phyloP scores from a whole-genome alignment of 2,888 invertebrate species.

The Drosophila formosana region DNA sequence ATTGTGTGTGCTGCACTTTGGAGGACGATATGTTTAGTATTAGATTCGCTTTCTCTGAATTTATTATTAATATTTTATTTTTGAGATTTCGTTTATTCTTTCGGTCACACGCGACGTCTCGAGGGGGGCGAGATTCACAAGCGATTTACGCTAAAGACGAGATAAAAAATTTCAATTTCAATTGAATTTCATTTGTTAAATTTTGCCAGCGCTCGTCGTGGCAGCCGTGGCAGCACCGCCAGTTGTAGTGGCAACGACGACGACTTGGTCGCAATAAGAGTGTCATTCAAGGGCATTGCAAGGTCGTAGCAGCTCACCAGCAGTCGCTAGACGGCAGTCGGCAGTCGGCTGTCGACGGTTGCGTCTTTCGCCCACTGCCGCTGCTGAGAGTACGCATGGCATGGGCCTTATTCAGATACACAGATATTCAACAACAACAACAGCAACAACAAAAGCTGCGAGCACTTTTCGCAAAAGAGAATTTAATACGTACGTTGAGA shows the following conservation, averaged over 20 bases:
- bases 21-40: conserved; percentile 37
- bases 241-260: conserved; percentile 73
- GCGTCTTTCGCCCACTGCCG: conserved; percentile 77
- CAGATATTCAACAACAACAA: conserved; percentile 44
- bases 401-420: conserved; percentile 58
- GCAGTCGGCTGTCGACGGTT: conserved; percentile 55
- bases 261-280: conserved; percentile 82
- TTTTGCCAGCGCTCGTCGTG: conserved; percentile 72
- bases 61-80: conserved; percentile 6
- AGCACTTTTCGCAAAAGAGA: conserved; percentile 61
- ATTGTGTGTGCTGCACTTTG: conserved; percentile 21
- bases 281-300: conserved; percentile 85
- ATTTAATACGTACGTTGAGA: conserved; percentile 7
- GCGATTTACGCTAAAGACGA: conserved; percentile 36
- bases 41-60: neutral
- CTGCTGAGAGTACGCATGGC: conserved; percentile 63
- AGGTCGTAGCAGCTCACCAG: conserved; percentile 81
- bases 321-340: conserved; percentile 17
- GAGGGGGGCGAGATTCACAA: conserved; percentile 22
- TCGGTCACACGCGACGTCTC: conserved; percentile 37
- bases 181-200: conserved; percentile 61
- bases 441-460: conserved; percentile 40
- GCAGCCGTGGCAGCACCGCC: conserved; percentile 74
- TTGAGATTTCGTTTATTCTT: conserved; percentile 5
- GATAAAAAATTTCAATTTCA: conserved; percentile 27